Evolutionary conservation across 2,888 invertebrate genomes (phyloP), one percentile per base, ranked within the genome.

Genomic region (Rhyacophila evoluta): DNA sequence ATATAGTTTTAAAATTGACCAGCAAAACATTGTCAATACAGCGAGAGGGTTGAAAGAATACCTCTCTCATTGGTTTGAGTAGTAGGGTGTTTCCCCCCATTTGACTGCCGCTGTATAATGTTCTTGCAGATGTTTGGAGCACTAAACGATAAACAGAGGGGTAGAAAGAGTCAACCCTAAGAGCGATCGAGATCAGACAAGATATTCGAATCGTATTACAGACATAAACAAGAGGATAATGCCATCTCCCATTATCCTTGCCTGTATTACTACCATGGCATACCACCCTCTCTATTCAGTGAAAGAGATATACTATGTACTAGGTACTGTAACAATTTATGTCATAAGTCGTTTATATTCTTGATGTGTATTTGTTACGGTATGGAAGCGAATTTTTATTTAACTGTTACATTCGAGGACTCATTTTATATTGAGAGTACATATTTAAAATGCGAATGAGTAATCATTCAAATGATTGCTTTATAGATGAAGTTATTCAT

Each of bases 151-250:
- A 76, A 79, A 73, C 75, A 79, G 71, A 75, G 78, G 74, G 75
- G 70, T 74, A 15, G 74, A 67, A 72, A 28, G 55, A 27, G 27
- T 39, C 11, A 19, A 27, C 27, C 68, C 33, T 69, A 41, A 29
- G 67, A 19, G 3, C 67, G 79, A 79, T 79, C 72, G 79, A 72
- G 78, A 79, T 75, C 79, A 79, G 79, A 75, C 81, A 73, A 81
- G 81, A 81, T 81, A 81, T 81, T 81, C 81, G 81, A 81, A 81
- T 81, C 79, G 80, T 81, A 81, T 81, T 80, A 81, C 78, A 78
- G 81, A 77, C 81, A 81, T 81, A 81, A 81, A 81, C 80, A 81
- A 81, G 81, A 74, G 80, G 81, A 80, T 81, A 81, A 81, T 81
- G 80, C 80, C 74, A 68, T 75, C 72, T 76, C 74, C 80, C 80